These are phyloP conservation scores for Alosa sapidissima DNA, from an alignment of 2,797 vertebrate genomes.

Conservation along the genomic window DNA sequence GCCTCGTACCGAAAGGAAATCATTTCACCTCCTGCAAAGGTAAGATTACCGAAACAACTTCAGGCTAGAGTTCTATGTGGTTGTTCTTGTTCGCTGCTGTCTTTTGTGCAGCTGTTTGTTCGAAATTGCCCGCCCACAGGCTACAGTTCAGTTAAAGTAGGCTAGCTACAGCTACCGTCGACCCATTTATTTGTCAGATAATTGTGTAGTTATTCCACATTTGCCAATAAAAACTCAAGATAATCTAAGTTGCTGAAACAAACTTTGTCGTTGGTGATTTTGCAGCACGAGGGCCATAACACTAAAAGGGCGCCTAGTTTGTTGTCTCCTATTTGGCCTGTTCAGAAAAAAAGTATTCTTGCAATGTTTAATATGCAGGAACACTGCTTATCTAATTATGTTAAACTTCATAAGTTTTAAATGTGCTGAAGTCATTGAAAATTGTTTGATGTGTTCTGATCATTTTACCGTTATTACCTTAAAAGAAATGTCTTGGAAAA, in stretches of 20 bases:
- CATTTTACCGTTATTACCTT: neutral
- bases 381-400: neutral
- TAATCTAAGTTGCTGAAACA: neutral
- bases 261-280: neutral
- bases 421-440: neutral
- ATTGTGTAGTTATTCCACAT: neutral
- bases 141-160: neutral
- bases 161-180: neutral
- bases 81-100: neutral
- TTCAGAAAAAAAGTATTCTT: neutral
- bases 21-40: slow-evolving; percentile 21
- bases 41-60: slow-evolving; percentile 18
- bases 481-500: no score
- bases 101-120: neutral
- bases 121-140: neutral
- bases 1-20: neutral
- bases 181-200: neutral
- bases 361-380: no score
- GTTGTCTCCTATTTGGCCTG: neutral
- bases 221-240: neutral
- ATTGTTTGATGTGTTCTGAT: neutral
- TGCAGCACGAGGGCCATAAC: neutral
- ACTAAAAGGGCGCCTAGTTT: neutral
- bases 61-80: neutral
- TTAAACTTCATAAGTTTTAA: neutral